A percentile compares a stretch with the other conserved stretches of the same genome.
Evolutionary conservation across 2,797 vertebrate species (phyloP).

Genomic region (Tapera naevia): DNA sequence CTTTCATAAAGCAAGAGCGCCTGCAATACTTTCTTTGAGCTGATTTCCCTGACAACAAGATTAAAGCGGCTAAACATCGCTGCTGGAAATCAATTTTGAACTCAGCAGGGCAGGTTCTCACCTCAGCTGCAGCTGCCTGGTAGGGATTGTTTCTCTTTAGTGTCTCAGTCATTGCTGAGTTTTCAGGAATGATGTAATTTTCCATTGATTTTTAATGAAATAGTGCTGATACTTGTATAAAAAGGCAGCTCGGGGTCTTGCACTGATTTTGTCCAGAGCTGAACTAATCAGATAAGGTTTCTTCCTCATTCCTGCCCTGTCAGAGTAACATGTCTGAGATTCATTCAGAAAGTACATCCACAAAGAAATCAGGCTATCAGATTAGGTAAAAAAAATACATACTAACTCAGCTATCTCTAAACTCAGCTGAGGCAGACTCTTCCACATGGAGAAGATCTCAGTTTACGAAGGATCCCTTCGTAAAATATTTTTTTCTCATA

Average conservation of each 20-base stretch:
- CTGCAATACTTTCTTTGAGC: neutral
- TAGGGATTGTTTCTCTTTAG: neutral
- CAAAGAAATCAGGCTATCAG: neutral
- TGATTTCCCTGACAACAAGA: neutral
- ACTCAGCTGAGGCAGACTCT: neutral
- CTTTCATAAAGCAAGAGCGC: neutral
- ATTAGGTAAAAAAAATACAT: neutral
- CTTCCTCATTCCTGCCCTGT: neutral
- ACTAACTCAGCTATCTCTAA: neutral
- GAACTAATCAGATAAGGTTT: neutral
- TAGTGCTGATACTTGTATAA: neutral
- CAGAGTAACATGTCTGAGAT: neutral
- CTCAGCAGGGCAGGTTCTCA: fast-evolving
- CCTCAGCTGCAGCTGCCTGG: neutral
- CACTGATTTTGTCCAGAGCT: neutral
- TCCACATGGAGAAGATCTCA: neutral
- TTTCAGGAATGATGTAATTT: neutral
- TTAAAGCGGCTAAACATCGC: neutral
- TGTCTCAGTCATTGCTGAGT: neutral
- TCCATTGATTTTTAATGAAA: slow-evolving; percentile 42
- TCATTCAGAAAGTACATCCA: neutral
- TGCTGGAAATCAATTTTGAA: neutral
- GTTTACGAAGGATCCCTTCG: no score
- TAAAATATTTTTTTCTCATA: neutral
- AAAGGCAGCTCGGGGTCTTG: neutral